Base-by-base conservation (phyloP, 1,140 invertebrate species). In the Dryas iulia region DNA sequence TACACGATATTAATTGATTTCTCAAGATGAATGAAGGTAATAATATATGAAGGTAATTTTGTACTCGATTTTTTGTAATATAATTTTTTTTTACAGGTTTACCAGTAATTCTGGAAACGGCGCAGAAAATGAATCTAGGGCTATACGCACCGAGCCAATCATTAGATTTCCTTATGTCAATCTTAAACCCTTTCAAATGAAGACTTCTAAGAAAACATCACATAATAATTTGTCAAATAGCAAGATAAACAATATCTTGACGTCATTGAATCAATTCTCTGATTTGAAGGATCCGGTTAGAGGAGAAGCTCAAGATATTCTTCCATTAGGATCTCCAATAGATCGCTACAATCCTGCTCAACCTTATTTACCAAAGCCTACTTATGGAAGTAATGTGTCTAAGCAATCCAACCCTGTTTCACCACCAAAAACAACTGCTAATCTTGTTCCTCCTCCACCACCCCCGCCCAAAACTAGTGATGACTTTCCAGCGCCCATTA, bases 341-440 rank as follows among this genome's bases (percentile, higher is more conserved):
- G 89, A 91, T 60, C 81, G 89, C 25, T 92, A 90, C 64, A 92
- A 92, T 76, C 90, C 92, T n/a, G 90, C 90, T 14, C 84, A 91
- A 56, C 86, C 90, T 4, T 92, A 92, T 71, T 81, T 92, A 69
- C 91, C 90, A 3, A 84, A 84, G 35, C 63, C 74, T 26, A 64
- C 63, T 26, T 83, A 84, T 59, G 77, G 80, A 33, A 71, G 33
- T 59, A 85, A 84, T 61, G 35, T 71, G 47, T 81, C 86, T 25
- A 85, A 88, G 71, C 84, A 86, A 68, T 77, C 83, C n/a, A 78
- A 71, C 58, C 71, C 81, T 21, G 30, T 14, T 63, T 30, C 75
- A 52, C 72, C 81, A 61, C 62, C 65, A 14, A 81, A 78, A 67
- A 76, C 86, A 35, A 79, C 80, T n/a, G 79, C 86, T 8, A 87